Evolutionary conservation across 2,113 vertebrate species (phyloP), one percentile per base, ranked within the genome.

Genomic region (Myodes glareolus): DNA sequence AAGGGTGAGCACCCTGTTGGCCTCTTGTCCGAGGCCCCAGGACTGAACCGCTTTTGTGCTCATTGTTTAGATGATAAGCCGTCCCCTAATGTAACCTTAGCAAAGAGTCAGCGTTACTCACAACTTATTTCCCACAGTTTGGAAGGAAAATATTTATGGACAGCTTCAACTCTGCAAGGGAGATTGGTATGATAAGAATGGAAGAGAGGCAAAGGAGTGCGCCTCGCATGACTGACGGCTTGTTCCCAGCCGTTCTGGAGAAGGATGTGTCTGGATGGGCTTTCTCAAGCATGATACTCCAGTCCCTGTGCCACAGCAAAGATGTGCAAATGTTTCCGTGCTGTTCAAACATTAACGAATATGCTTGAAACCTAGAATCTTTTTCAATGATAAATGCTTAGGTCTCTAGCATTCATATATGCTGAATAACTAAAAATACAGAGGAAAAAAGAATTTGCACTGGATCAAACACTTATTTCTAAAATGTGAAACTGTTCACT

Each of bases 91-190:
- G 90, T 97, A 97, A 94, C 95, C 92, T 97, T 98, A 97, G 95
- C 97, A 92, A 93, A 93, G 88, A 97, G 95, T 97, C 97, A 97
- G 80, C 95, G 94, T 84, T 98, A 96, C 96, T 98, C 97, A 92
- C 88, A 0, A 0, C 91, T 97, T 91, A 97, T 98, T 99, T 99
- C 98, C 98, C 98, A 99, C 98, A 99, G 98, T 94, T 97, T 91
- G 95, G 93, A 94, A 98, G 63, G 84, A 97, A 98, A 98, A 98
- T 96, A 97, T 97, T 98, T 97, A 55, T 88, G 1, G 96, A 97
- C 97, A 96, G 80, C 95, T 77, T 97, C 92, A 95, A 21, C 98
- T 97, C 97, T 98, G 78, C 89, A 97, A 77, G 86, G 39, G 92
- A 98, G 96, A 90, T 89, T 93, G 86, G 61, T 91, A 95, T 96